Conservation (phyloP, 2,888 invertebrate species). For the Synanthedon tipuliformis region DNA sequence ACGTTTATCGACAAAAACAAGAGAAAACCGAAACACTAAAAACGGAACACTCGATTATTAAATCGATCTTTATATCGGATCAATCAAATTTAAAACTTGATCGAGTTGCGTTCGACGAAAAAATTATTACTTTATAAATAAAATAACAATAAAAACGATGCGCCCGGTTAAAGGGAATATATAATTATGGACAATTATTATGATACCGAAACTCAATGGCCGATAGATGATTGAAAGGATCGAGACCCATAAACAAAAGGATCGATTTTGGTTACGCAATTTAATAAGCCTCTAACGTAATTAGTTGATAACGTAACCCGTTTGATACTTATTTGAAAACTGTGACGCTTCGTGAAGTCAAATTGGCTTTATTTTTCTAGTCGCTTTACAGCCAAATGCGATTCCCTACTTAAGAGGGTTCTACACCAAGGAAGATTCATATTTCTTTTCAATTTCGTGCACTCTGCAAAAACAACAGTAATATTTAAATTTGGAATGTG, state of each 20-base stretch:
- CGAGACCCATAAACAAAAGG: conserved; percentile 67
- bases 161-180: conserved; percentile 63
- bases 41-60: conserved; percentile 62
- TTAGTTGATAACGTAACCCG: conserved; percentile 51
- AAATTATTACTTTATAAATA: conserved; percentile 71
- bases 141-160: conserved; percentile 71
- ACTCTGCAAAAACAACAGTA: conserved; percentile 65
- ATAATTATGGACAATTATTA: conserved; percentile 71
- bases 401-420: conserved; percentile 41
- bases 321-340: conserved; percentile 16
- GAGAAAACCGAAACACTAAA: conserved; percentile 42
- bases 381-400: conserved; percentile 39
- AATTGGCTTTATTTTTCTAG: conserved; percentile 25
- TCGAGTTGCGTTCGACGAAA: conserved; percentile 59
- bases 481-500: conserved; percentile 59
- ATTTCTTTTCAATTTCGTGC: conserved; percentile 66
- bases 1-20: conserved; percentile 53
- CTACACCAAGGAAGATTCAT: conserved; percentile 38
- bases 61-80: conserved; percentile 69
- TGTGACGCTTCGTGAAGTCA: conserved; percentile 14
- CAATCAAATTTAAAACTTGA: conserved; percentile 69
- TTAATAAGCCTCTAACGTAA: conserved; percentile 52
- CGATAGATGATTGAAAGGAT: conserved; percentile 70
- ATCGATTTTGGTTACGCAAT: conserved; percentile 64
- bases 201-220: conserved; percentile 66